Evolutionary conservation across 2,113 vertebrate genomes (phyloP).

Genomic region (Tupaia chinensis): DNA sequence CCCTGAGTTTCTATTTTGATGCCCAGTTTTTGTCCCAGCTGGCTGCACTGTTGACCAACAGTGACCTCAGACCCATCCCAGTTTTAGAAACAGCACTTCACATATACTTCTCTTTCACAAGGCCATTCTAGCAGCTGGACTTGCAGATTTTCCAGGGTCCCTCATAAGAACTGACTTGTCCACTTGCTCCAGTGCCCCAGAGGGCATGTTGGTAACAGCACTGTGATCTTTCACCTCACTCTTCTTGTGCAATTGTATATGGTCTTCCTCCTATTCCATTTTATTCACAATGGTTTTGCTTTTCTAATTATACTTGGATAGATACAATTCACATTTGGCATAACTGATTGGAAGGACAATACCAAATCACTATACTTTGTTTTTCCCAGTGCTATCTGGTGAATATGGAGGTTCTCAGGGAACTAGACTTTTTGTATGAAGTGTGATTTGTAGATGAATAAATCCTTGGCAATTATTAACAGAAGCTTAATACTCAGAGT

Average conservation of each 20-base stretch:
- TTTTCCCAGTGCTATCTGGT: not conserved
- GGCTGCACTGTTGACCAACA: not conserved
- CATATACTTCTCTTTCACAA: not conserved
- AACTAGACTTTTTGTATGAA: not conserved
- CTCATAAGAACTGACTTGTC: no score
- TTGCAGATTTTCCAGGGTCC: not conserved
- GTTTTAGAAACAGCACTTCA: not conserved
- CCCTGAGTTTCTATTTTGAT: not conserved
- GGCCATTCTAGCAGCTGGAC: not conserved
- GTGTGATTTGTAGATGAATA: not conserved
- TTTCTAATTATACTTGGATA: not conserved
- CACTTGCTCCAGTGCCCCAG: no score
- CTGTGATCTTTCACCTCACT: not conserved
- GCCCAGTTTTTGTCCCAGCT: not conserved
- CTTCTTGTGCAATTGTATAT: no score
- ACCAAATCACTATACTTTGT: not conserved
- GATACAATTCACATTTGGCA: not conserved
- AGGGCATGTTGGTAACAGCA: not conserved
- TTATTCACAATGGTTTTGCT: not conserved
- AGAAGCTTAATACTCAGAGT: not conserved
- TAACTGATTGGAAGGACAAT: not conserved
- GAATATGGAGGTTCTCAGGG: not conserved
- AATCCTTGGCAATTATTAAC: not conserved
- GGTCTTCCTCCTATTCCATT: not conserved
- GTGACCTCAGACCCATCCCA: accelerated